Conservation (phyloP, 2,113 vertebrate genomes). For the Acanthochromis polyacanthus region DNA sequence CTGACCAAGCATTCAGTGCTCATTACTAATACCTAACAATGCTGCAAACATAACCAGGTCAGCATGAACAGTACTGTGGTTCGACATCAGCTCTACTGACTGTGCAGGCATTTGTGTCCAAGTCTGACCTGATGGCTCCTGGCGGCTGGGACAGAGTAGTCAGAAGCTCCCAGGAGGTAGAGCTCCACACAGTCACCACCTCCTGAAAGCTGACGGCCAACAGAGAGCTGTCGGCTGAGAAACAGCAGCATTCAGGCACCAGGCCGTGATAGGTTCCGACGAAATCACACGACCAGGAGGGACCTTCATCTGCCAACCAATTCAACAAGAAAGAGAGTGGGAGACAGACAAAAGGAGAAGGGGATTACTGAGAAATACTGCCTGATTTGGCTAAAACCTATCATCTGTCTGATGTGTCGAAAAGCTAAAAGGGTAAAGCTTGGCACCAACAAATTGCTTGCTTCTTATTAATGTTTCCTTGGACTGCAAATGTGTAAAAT, state of each 20-base stretch:
- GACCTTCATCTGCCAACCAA: slow-evolving; percentile 78
- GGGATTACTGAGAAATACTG: slow-evolving; percentile 29
- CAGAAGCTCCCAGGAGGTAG: slow-evolving; percentile 92
- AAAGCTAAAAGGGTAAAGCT: neutral
- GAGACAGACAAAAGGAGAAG: neutral
- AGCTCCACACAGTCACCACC: slow-evolving; percentile 93
- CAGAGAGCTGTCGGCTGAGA: slow-evolving; percentile 95
- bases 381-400: neutral
- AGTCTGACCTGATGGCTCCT: slow-evolving; percentile 88
- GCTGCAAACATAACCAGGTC: too few relatives aligned
- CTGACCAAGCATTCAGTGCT: too few relatives aligned
- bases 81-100: too few relatives aligned
- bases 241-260: slow-evolving; percentile 89
- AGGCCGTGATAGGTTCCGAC: slow-evolving; percentile 93
- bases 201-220: slow-evolving; percentile 92
- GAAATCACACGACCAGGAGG: slow-evolving; percentile 95
- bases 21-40: too few relatives aligned
- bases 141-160: slow-evolving; percentile 95
- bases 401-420: neutral
- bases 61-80: too few relatives aligned
- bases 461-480: neutral
- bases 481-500: neutral
- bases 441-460: neutral
- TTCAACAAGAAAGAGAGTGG: neutral
- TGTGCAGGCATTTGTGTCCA: neutral